Conservation (phyloP, 2,797 vertebrate genomes). For the Gila robusta region DNA sequence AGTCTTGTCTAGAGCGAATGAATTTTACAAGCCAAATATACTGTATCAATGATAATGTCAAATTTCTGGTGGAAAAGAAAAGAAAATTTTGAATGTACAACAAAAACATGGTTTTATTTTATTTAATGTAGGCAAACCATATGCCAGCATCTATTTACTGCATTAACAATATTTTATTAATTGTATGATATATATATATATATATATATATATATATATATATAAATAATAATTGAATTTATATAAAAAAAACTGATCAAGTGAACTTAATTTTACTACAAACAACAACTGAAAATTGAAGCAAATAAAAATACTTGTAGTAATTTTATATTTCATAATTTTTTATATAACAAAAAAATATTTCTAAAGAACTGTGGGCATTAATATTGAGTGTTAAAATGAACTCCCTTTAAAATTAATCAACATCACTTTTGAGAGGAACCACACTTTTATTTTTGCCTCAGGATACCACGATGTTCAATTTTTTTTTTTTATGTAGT, state of each 20-base stretch:
- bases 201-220: neutral
- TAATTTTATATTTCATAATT: neutral
- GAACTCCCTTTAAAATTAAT: neutral
- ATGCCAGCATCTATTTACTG: neutral
- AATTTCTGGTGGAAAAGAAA: constrained; percentile 25
- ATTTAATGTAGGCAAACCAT: constrained; percentile 9
- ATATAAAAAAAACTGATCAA: neutral
- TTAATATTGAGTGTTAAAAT: neutral
- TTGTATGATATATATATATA: neutral
- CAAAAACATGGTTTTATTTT: neutral
- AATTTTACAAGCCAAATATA: constrained; percentile 57
- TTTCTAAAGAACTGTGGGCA: neutral
- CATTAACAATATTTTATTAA: neutral
- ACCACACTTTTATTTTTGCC: neutral
- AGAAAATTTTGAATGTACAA: neutral
- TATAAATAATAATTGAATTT: neutral
- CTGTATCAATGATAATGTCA: constrained; percentile 43
- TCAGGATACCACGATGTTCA: neutral
- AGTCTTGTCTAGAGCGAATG: constrained; percentile 53
- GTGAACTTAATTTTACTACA: neutral
- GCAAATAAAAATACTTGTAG: neutral
- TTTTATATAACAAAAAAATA: neutral
- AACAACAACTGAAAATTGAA: neutral
- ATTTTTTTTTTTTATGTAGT: neutral
- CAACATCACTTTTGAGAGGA: neutral